phyloP scores from a whole-genome alignment of 2,888 invertebrate genomes.

The Mechanitis messenoides region DNA sequence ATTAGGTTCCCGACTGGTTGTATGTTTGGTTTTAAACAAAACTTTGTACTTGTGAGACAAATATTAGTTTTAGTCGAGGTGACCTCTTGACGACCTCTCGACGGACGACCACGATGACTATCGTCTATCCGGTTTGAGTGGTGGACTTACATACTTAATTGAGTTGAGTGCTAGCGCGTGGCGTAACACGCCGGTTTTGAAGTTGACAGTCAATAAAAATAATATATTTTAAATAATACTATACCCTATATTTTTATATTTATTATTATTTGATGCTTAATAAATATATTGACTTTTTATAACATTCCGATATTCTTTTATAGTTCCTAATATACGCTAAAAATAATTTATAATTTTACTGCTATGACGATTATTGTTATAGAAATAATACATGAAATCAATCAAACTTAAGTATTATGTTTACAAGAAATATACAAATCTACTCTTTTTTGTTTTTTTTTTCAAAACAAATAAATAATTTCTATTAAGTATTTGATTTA shows the following conservation, averaged over 20 bases:
- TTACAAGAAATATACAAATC: not conserved
- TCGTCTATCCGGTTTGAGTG: conserved; percentile 34
- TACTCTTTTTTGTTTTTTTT: not conserved
- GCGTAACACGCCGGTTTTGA: conserved; percentile 20
- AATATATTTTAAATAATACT: conserved; percentile 13
- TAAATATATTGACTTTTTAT: too few relatives aligned
- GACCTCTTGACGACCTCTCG: conserved; percentile 41
- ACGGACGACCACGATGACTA: conserved; percentile 37
- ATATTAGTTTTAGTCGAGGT: conserved; percentile 36
- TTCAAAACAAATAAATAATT: not conserved
- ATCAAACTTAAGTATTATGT: too few relatives aligned
- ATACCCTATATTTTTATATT: not conserved
- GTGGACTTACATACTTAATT: conserved; percentile 25
- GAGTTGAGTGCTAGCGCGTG: conserved; percentile 28
- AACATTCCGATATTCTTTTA: too few relatives aligned
- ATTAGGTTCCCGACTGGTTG: conserved; percentile 25
- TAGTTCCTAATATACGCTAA: too few relatives aligned
- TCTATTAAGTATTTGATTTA: not conserved
- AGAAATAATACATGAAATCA: too few relatives aligned
- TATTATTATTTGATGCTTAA: too few relatives aligned
- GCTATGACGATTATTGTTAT: too few relatives aligned
- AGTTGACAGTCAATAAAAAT: conserved; percentile 18
- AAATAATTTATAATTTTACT: too few relatives aligned
- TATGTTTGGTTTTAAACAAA: conserved; percentile 28
- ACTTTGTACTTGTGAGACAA: conserved; percentile 31